These are phyloP conservation scores for Labeo rohita DNA, from an alignment of 2,113 vertebrate genomes.

Conservation along the genomic window DNA sequence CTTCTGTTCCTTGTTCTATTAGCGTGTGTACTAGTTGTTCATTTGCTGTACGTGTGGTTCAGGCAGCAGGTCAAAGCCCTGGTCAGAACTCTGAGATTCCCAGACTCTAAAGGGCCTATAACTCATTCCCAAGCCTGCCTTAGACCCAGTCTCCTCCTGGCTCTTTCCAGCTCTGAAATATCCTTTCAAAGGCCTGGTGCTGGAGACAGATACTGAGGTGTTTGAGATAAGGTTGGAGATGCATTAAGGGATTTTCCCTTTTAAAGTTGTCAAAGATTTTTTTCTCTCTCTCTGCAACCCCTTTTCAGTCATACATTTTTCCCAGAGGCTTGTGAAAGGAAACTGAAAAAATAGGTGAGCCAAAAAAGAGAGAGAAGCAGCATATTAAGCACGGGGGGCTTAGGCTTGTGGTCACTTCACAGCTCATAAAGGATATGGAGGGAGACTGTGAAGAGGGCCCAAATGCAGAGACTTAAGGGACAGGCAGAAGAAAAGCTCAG, in stretches of 20 bases:
- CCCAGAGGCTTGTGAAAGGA: conserved; percentile 73
- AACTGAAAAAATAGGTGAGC: conserved; percentile 66
- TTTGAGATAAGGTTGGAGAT: conserved; percentile 84
- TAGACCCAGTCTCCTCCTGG: conserved; percentile 67
- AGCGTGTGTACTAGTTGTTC: conserved; percentile 50
- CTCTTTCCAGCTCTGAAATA: conserved; percentile 49
- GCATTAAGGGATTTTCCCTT: conserved; percentile 83
- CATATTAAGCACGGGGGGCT: conserved; percentile 62
- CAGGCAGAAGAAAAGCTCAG: conserved; percentile 16
- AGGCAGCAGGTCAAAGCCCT: conserved; percentile 75
- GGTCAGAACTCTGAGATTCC: conserved; percentile 79
- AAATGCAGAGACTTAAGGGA: conserved; percentile 18
- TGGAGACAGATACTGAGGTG: conserved; percentile 84
- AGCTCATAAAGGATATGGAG: conserved; percentile 74
- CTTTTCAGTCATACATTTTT: conserved; percentile 62
- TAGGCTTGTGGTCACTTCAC: conserved; percentile 79
- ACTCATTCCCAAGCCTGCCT: conserved; percentile 76
- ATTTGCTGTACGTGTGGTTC: conserved; percentile 62
- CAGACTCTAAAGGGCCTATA: conserved; percentile 82
- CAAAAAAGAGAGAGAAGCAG: conserved; percentile 64
- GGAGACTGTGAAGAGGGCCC: conserved; percentile 49
- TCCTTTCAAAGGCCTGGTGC: conserved; percentile 80
- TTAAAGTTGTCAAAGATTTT: conserved; percentile 71
- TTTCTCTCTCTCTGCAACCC: conserved; percentile 59
- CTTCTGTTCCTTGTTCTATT: neutral